Evolutionary conservation across 1,140 invertebrate species (phyloP).

Genomic region (Papilio polytes): DNA sequence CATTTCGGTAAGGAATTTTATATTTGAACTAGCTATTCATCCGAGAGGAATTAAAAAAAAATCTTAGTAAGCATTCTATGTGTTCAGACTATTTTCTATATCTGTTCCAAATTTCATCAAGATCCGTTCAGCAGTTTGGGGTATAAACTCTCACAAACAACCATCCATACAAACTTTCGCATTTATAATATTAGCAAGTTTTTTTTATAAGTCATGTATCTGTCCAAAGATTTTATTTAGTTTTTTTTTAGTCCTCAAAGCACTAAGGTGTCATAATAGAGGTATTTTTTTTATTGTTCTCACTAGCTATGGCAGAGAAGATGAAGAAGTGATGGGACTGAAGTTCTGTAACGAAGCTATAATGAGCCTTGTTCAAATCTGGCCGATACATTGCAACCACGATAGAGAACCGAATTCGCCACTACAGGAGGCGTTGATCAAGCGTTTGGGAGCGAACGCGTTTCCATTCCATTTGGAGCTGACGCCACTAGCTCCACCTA

Average conservation of each 20-base stretch:
- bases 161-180: no score
- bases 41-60: no score
- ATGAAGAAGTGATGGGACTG: slow-evolving; percentile 96
- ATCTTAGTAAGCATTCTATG: no score
- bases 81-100: no score
- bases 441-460: slow-evolving; percentile 90
- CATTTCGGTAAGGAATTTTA: slow-evolving; percentile 86
- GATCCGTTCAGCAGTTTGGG: no score
- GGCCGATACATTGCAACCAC: slow-evolving; percentile 85
- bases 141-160: no score
- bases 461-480: slow-evolving; percentile 92
- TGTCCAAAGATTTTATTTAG: no score
- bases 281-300: slow-evolving; percentile 27
- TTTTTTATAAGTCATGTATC: no score
- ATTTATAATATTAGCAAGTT: no score
- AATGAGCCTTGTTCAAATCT: slow-evolving; percentile 93
- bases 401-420: slow-evolving; percentile 87
- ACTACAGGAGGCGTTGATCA: slow-evolving; percentile 93
- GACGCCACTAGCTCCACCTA: slow-evolving; percentile 92
- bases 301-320: slow-evolving; percentile 92
- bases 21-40: neutral
- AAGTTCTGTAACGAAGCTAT: slow-evolving; percentile 96
- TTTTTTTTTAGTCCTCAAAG: no score
- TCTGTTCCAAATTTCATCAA: no score
- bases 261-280: no score